These are phyloP conservation scores for Lemur catta DNA, from an alignment of 2,797 vertebrate genomes.

Conservation along the genomic window DNA sequence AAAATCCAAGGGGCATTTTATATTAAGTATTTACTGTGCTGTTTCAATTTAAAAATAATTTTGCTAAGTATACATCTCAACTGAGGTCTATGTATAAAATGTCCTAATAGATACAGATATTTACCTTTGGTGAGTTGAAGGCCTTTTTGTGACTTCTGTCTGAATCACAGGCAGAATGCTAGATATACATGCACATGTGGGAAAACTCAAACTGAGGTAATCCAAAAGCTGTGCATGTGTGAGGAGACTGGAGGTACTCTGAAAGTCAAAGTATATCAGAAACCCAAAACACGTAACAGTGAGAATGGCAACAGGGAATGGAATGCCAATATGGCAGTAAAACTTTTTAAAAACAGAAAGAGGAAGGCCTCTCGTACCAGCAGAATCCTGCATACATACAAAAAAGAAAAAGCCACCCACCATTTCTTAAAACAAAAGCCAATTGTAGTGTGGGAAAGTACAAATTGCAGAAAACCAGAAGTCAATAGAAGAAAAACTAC, in stretches of 20 bases:
- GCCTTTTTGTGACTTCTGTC: conserved; percentile 79
- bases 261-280: conserved; percentile 70
- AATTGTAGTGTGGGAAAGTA: conserved; percentile 82
- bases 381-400: conserved; percentile 81
- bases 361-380: conserved; percentile 85
- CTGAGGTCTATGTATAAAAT: conserved; percentile 79
- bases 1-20: conserved; percentile 70
- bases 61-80: conserved; percentile 79
- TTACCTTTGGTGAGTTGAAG: conserved; percentile 84
- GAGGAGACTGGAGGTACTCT: conserved; percentile 67
- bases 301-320: conserved; percentile 76
- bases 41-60: conserved; percentile 82
- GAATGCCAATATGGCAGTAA: conserved; percentile 86
- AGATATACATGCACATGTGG: conserved; percentile 65
- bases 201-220: conserved; percentile 73
- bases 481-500: conserved; percentile 80
- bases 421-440: conserved; percentile 78
- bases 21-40: conserved; percentile 77
- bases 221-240: conserved; percentile 64
- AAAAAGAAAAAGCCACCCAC: conserved; percentile 78
- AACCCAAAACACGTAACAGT: conserved; percentile 48
- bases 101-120: conserved; percentile 80
- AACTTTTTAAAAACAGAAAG: conserved; percentile 73
- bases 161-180: conserved; percentile 68
- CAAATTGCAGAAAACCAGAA: conserved; percentile 83